Percentiles rank a stretch among this genome's conserved stretches.
Evolutionary conservation across 2,113 vertebrate species (phyloP).

Genomic region (Vulpes lagopus): DNA sequence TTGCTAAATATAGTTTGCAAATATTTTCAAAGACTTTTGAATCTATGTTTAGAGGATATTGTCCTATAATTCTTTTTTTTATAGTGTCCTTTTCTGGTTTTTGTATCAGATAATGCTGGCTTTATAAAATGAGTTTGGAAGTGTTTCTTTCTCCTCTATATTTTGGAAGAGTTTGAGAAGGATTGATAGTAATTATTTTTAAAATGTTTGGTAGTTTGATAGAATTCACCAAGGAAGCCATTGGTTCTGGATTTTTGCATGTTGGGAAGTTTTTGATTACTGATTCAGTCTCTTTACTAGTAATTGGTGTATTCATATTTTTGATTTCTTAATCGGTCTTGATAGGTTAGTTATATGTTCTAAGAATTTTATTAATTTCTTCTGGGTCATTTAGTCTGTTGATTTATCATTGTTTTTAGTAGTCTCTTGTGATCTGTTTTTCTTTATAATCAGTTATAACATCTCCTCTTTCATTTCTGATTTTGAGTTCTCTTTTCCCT

Average conservation of each 20-base stretch:
- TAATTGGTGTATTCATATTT: background rate
- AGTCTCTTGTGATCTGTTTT: background rate
- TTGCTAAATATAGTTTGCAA: background rate
- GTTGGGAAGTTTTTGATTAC: background rate
- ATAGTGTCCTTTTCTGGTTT: background rate
- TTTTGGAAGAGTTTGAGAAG: background rate
- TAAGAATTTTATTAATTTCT: background rate
- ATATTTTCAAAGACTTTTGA: background rate
- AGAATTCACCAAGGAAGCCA: background rate
- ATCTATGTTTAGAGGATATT: background rate
- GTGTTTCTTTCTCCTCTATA: background rate
- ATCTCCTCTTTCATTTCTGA: background rate
- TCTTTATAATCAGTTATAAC: background rate
- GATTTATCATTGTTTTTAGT: background rate
- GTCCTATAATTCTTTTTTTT: background rate
- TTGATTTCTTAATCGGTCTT: background rate
- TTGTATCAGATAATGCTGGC: background rate
- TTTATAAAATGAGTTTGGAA: background rate
- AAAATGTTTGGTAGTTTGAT: background rate
- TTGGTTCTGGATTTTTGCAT: background rate
- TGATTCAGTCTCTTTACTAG: background rate
- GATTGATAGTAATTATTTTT: background rate
- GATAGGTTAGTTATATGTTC: background rate
- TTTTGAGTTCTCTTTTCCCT: background rate
- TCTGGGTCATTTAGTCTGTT: background rate